Evolutionary conservation across 2,797 vertebrate species (phyloP), one percentile per base, ranked within the genome.

Genomic region (Sebastes trivittatus): DNA sequence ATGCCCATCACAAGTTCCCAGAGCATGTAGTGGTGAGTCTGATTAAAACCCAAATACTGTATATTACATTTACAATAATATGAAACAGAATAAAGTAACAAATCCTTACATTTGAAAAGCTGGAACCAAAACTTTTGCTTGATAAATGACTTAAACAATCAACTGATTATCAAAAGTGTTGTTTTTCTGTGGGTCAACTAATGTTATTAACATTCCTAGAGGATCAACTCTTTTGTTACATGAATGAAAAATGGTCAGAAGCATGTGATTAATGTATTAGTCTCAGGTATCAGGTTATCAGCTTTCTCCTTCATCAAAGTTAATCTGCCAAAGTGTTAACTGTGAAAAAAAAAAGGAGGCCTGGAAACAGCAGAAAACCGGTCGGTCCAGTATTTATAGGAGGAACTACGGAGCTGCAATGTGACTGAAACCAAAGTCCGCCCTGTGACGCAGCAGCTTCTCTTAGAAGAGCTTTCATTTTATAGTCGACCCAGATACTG

Each of bases 311-410:
- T 27, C 36, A 25, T 64, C 10, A 27, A 36, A 59, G 56, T 81
- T 76, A 3, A 63, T 29, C 34, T 36, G 7, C 11, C 42, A 11
- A 34, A 59, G 66, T 30, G 23, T 54, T 18, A 67, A 75, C 62
- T 72, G 32, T 69, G 76, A 23, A 25, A 25, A 87, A 87, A 29
- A 32, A 30, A 36, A 49, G 59, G 29, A 54, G 23, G 38, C 20
- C 5, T 10, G 62, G 30, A 66, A 61, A 63, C 66, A 38, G 2
- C 22, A 23, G 55, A 77, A 77, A 95, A 96, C 96, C 81, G 38
- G 95, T 95, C 58, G 2, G 82, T 85, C 92, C 82, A 79, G 95
- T 76, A 6, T 32, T 29, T 38, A 38, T 3, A 34, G 52, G 18
- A 70, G 67, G 73, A 77, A 72, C 16, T n/a, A 54, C 38, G 55